Conservation (phyloP, 2,797 vertebrate genomes). For the Semaprochilodus insignis region DNA sequence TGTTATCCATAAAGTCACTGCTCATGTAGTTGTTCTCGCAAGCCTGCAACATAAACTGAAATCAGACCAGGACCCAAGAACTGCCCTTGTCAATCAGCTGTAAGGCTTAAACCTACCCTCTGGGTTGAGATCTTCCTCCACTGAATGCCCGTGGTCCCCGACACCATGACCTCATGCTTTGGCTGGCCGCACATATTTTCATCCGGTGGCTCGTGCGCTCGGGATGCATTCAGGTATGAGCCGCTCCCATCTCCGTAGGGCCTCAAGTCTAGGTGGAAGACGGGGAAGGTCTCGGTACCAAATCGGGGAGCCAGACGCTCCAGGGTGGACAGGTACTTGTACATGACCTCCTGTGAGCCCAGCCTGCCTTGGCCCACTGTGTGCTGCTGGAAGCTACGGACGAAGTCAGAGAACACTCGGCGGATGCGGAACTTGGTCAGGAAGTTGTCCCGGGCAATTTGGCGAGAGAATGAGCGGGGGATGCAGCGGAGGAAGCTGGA, state of each 20-base stretch:
- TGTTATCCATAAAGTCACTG: slow-evolving; percentile 65
- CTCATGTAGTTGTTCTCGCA: slow-evolving; percentile 65
- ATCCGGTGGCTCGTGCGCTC: slow-evolving; percentile 38
- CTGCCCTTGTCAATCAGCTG: not conserved
- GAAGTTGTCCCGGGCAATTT: slow-evolving; percentile 80
- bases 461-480: slow-evolving; percentile 85
- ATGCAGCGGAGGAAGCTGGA: slow-evolving; percentile 88
- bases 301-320: slow-evolving; percentile 85
- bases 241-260: slow-evolving; percentile 69
- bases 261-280: slow-evolving; percentile 70
- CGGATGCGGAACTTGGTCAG: slow-evolving; percentile 85
- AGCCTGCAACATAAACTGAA: slow-evolving; percentile 59
- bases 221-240: slow-evolving; percentile 59
- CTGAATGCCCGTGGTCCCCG: slow-evolving; percentile 82
- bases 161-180: slow-evolving; percentile 84
- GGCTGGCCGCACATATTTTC: slow-evolving; percentile 20
- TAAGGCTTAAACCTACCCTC: slow-evolving; percentile 62
- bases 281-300: slow-evolving; percentile 79
- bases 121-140: slow-evolving; percentile 75
- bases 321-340: slow-evolving; percentile 91
- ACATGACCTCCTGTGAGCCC: slow-evolving; percentile 83
- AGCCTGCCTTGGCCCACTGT: slow-evolving; percentile 76
- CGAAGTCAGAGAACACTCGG: slow-evolving; percentile 83
- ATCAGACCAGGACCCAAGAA: not conserved
- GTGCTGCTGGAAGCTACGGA: slow-evolving; percentile 85